phyloP scores from a whole-genome alignment of 2,797 vertebrate genomes.

The Brotula barbata region DNA sequence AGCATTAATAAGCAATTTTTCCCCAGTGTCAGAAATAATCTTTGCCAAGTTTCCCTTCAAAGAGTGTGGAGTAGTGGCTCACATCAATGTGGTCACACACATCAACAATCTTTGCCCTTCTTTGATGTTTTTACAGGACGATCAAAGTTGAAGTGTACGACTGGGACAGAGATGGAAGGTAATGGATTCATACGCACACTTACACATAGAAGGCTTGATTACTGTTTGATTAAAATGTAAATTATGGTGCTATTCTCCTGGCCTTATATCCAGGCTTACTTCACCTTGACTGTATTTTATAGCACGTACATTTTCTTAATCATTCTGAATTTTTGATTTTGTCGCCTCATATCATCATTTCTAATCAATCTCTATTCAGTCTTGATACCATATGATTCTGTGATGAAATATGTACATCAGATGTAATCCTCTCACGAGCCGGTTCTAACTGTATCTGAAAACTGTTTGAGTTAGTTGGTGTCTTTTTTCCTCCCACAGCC shows the following conservation, averaged over 20 bases:
- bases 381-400: slow-evolving; percentile 6
- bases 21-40: slow-evolving; percentile 6
- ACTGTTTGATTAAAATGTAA: slow-evolving; percentile 1
- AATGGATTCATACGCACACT: slow-evolving; percentile 19
- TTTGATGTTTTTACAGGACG: slow-evolving; percentile 61
- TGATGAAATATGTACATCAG: neutral
- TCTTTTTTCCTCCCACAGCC: slow-evolving; percentile 75
- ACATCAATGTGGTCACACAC: neutral
- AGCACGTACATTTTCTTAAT: neutral
- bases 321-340: neutral
- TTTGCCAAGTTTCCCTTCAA: slow-evolving; percentile 20
- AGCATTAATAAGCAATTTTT: slow-evolving; percentile 29
- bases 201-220: slow-evolving; percentile 2
- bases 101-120: slow-evolving; percentile 6
- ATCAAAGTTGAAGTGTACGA: slow-evolving; percentile 78
- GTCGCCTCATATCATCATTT: neutral
- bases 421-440: neutral
- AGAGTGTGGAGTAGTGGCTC: neutral
- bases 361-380: neutral
- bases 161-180: slow-evolving; percentile 79
- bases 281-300: slow-evolving; percentile 11
- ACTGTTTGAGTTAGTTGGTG: slow-evolving; percentile 3
- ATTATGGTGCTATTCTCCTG: neutral
- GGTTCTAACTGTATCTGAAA: slow-evolving; percentile 1
- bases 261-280: neutral